These are phyloP conservation scores for Cryptops parisi DNA, from an alignment of 2,888 invertebrate genomes.

Conservation along the genomic window DNA sequence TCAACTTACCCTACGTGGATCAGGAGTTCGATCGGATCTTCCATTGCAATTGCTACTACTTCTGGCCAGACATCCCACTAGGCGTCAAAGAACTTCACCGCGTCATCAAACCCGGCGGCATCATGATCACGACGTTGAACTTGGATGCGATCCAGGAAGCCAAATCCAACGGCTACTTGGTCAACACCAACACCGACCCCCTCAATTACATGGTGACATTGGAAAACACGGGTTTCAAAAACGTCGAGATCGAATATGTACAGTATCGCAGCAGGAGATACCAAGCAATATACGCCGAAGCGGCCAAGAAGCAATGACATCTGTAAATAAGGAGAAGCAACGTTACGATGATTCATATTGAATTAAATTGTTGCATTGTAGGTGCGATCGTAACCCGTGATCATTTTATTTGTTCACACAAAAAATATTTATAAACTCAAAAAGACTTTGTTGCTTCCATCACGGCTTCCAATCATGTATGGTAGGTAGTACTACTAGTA, in stretches of 20 bases:
- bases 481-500: too few species aligned
- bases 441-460: too few species aligned
- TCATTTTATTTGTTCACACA: too few species aligned
- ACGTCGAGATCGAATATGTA: constrained; percentile 11
- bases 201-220: constrained; percentile 9
- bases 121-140: constrained; percentile 8
- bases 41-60: constrained; percentile 13
- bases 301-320: background rate
- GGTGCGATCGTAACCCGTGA: too few species aligned
- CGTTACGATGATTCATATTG: background rate
- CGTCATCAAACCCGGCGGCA: constrained; percentile 4
- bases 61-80: constrained; percentile 5
- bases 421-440: too few species aligned
- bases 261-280: background rate
- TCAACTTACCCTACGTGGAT: constrained; percentile 7
- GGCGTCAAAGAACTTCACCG: constrained; percentile 7
- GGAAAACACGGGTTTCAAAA: background rate
- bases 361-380: too few species aligned
- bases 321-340: too few species aligned
- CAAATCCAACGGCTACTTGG: background rate
- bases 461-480: too few species aligned
- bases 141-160: background rate
- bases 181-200: constrained; percentile 3
- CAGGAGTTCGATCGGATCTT: constrained; percentile 8
- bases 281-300: constrained; percentile 13